Conservation (phyloP, 2,888 invertebrate species). For the Melikaiella ostensackeni region DNA sequence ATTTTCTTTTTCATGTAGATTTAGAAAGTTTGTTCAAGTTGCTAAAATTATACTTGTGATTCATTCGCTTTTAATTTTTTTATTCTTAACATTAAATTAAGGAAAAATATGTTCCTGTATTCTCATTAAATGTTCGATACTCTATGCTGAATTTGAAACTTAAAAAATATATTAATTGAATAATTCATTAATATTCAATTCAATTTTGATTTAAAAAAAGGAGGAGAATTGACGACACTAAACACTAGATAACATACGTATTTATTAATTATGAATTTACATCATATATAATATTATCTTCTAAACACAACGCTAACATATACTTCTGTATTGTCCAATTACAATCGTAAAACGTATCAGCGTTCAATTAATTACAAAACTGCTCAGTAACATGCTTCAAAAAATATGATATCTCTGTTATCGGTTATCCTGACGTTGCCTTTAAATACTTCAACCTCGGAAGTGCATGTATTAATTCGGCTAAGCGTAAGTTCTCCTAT, state of each 20-base stretch:
- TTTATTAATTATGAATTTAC: conserved; percentile 72
- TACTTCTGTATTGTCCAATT: conserved; percentile 69
- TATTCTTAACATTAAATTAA: no score
- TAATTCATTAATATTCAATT: no score
- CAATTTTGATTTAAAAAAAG: background rate
- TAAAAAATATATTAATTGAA: no score
- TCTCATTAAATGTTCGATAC: no score
- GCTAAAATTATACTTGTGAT: no score
- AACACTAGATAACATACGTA: conserved; percentile 70
- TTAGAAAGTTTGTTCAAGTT: no score
- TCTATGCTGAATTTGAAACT: no score
- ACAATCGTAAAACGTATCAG: conserved; percentile 63
- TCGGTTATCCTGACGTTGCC: conserved; percentile 55
- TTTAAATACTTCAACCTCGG: conserved; percentile 19
- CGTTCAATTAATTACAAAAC: conserved; percentile 69
- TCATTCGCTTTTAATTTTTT: no score
- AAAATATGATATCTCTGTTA: conserved; percentile 65
- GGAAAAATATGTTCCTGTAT: no score
- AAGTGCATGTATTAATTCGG: conserved; percentile 50
- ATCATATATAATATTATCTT: conserved; percentile 75
- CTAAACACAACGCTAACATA: conserved; percentile 74
- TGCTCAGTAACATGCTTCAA: conserved; percentile 65
- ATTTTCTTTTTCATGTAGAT: no score
- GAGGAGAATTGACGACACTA: conserved; percentile 22
- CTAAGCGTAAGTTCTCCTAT: conserved; percentile 50